These are phyloP conservation scores for Caenorhabditis uteleia DNA, from an alignment of 2,888 invertebrate genomes.

Conservation along the genomic window DNA sequence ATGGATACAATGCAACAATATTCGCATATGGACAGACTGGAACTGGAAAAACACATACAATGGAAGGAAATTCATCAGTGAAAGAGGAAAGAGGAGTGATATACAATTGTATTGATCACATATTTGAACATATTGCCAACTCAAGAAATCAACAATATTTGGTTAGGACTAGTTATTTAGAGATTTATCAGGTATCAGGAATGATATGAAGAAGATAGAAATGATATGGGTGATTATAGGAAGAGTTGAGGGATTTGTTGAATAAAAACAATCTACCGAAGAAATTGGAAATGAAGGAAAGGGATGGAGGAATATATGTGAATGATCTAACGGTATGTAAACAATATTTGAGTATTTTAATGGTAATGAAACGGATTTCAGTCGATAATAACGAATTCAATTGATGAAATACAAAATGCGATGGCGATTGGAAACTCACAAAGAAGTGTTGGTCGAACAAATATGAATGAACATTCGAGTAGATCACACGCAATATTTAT, in stretches of 20 bases:
- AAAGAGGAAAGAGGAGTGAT: constrained; percentile 83
- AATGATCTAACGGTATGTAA: constrained; percentile 43
- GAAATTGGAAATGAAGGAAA: constrained; percentile 76
- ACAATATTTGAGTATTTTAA: not conserved
- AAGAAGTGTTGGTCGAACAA: constrained; percentile 88
- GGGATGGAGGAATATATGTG: constrained; percentile 55
- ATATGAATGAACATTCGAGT: constrained; percentile 94
- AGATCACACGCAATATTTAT: constrained; percentile 95
- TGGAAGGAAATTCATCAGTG: constrained; percentile 74
- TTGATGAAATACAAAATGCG: constrained; percentile 88
- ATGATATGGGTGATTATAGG: constrained; percentile 69
- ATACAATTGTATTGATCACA: constrained; percentile 94
- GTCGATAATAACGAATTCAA: constrained; percentile 90
- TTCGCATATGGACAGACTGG: constrained; percentile 99
- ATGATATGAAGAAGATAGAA: not conserved
- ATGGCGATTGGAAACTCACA: constrained; percentile 92
- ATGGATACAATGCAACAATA: constrained; percentile 98
- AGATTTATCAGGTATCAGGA: constrained; percentile 79
- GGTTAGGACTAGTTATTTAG: constrained; percentile 93
- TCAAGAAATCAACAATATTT: constrained; percentile 85
- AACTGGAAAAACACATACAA: constrained; percentile 81
- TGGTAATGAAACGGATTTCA: constrained; percentile 73
- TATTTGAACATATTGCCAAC: constrained; percentile 87
- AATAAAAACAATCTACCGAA: constrained; percentile 76
- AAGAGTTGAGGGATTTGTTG: constrained; percentile 77